These are phyloP conservation scores for Shargacucullia verbasci DNA, from an alignment of 2,888 invertebrate genomes.

Conservation along the genomic window DNA sequence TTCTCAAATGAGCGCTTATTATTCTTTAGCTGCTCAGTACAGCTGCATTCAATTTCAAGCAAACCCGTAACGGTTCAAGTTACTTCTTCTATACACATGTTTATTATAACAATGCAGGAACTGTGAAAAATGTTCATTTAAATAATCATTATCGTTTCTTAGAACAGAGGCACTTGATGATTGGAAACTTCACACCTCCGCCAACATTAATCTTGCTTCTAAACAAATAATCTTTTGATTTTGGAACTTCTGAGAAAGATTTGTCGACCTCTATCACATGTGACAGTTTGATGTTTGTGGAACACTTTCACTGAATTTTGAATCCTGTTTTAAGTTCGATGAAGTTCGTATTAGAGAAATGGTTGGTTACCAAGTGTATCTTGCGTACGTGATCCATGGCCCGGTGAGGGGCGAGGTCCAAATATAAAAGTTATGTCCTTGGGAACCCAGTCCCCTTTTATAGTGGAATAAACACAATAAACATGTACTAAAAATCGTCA, in stretches of 20 bases:
- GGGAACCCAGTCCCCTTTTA: slow-evolving; percentile 76
- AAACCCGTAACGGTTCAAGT: slow-evolving; percentile 32
- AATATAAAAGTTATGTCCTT: slow-evolving; percentile 80
- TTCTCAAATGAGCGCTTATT: slow-evolving; percentile 37
- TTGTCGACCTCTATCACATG: slow-evolving; percentile 57
- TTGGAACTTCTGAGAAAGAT: slow-evolving; percentile 71
- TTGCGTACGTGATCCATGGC: slow-evolving; percentile 68
- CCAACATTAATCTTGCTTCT: slow-evolving; percentile 77
- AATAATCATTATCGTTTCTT: slow-evolving; percentile 59
- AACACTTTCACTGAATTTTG: slow-evolving; percentile 23
- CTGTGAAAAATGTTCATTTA: slow-evolving; percentile 49
- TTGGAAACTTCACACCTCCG: slow-evolving; percentile 77
- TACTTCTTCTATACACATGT: slow-evolving; percentile 30
- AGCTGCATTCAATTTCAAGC: slow-evolving; percentile 47
- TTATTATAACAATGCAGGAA: slow-evolving; percentile 41
- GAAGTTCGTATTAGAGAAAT: slow-evolving; percentile 29
- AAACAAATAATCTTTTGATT: slow-evolving; percentile 70
- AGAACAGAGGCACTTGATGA: slow-evolving; percentile 56
- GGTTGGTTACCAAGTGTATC: slow-evolving; percentile 23
- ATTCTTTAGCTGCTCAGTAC: slow-evolving; percentile 25
- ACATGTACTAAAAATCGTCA: slow-evolving; percentile 69
- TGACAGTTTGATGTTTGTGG: slow-evolving; percentile 60
- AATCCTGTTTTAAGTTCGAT: slow-evolving; percentile 22
- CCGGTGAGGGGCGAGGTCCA: slow-evolving; percentile 65
- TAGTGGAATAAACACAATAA: slow-evolving; percentile 68